Evolutionary conservation across 2,888 invertebrate species (phyloP), one percentile per base, ranked within the genome.

Genomic region (Flabesymbios commensalis): DNA sequence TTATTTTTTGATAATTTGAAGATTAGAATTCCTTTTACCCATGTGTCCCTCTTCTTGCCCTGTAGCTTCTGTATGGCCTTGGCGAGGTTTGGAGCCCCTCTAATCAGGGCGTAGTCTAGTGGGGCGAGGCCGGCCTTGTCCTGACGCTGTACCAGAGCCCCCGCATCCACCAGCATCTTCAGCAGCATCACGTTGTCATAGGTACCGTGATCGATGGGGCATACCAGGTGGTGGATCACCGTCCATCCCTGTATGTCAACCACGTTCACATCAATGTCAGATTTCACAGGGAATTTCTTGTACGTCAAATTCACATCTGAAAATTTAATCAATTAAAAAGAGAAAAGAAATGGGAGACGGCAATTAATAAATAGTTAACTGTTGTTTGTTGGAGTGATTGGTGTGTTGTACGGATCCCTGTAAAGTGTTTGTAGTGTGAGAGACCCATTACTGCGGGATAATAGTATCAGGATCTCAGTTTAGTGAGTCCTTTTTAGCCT

Each of bases 101-200:
- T 55, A 24, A 69, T 71, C 19, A 77, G 62, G 19, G 78, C 77
- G 65, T 73, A 68, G 39, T 77, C 71, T 3, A 76, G 66, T 3
- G 78, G 74, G 22, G 75, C 72, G 48, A 72, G 68, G 3, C 78
- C 79, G 3, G 71, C 75, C 43, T 72, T 73, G 67, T 81, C 79
- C 24, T 74, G 69, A 19, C 65, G 68, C 22, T 73, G 69, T 5
- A 82, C 59, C 3, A 76, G 73, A 0, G 81, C 80, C 3, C 79
- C 81, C n/a, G 73, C 73, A 57, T 76, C 75, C 17, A 68, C 67
- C 24, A 84, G 70, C 10, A 83, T 65, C 59, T 74, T 74, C 51
- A 84, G 70, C 28, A 83, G 72, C 32, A 77, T 74, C 19, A 77
- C 75, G 63, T 79, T 80, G 61, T 83, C 80, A 63, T 77, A 84